Evolutionary conservation across 2,888 invertebrate species (phyloP).

Genomic region (Heliconius sara): DNA sequence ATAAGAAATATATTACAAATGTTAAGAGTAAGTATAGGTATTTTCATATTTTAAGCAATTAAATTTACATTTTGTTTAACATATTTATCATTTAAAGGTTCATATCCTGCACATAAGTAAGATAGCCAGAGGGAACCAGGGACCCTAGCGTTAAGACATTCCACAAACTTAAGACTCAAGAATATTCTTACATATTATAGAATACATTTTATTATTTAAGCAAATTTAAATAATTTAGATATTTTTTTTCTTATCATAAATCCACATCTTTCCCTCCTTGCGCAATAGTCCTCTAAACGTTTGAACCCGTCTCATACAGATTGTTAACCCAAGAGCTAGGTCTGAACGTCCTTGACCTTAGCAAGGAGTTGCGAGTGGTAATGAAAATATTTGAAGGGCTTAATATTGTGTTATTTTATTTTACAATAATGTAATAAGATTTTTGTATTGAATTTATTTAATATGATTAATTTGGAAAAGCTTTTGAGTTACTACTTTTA

Average conservation of each 20-base stretch:
- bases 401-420: slow-evolving; percentile 2
- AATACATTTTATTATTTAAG: too few species aligned
- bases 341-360: slow-evolving; percentile 30
- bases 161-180: too few species aligned
- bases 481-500: background rate
- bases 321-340: slow-evolving; percentile 19
- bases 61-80: too few species aligned
- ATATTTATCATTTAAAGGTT: too few species aligned
- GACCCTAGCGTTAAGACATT: too few species aligned
- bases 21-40: too few species aligned
- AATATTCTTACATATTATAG: too few species aligned
- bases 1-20: too few species aligned
- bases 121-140: too few species aligned
- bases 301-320: slow-evolving; percentile 33
- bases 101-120: too few species aligned
- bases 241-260: background rate
- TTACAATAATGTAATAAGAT: background rate
- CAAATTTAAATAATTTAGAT: background rate
- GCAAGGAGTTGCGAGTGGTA: slow-evolving; percentile 13
- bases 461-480: slow-evolving; percentile 10
- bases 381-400: slow-evolving; percentile 30
- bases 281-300: slow-evolving; percentile 16
- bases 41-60: too few species aligned
- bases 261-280: background rate
- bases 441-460: background rate